Percentiles rank a stretch among this genome's conserved stretches.
Evolutionary conservation across 2,797 vertebrate genomes (phyloP).

Genomic region (Austrolebias charrua): DNA sequence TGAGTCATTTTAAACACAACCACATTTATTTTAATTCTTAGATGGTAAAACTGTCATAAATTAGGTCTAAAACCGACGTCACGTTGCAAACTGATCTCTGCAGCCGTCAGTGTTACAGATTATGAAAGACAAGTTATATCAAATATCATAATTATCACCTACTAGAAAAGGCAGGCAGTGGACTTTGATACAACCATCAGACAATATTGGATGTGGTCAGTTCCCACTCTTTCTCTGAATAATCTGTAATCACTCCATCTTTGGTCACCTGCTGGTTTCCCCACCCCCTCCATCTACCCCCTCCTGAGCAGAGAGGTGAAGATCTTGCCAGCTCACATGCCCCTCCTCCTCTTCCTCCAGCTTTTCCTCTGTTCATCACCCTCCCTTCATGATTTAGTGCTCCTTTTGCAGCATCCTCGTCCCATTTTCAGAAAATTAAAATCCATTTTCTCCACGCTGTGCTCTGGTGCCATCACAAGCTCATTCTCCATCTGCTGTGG

Average conservation of each 20-base stretch:
- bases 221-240: too few relatives aligned
- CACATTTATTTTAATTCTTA: not conserved
- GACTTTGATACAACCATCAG: too few relatives aligned
- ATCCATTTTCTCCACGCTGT: slow-evolving; percentile 52
- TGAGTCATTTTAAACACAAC: not conserved
- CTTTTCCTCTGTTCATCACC: slow-evolving; percentile 38
- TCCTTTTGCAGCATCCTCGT: slow-evolving; percentile 20
- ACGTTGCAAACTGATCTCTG: too few relatives aligned
- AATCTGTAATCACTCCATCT: too few relatives aligned
- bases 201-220: not conserved
- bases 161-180: too few relatives aligned
- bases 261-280: too few relatives aligned
- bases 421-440: slow-evolving; percentile 59
- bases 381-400: slow-evolving; percentile 39
- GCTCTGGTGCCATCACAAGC: slow-evolving; percentile 42
- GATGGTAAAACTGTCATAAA: not conserved
- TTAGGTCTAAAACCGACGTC: too few relatives aligned
- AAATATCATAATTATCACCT: too few relatives aligned
- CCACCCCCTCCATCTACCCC: too few relatives aligned
- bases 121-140: too few relatives aligned
- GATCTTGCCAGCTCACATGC: slow-evolving; percentile 30
- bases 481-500: slow-evolving; percentile 41
- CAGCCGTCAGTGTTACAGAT: too few relatives aligned
- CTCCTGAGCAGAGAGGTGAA: slow-evolving; percentile 14
- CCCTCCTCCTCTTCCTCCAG: slow-evolving; percentile 9